These are phyloP conservation scores for Corbicula japonica DNA, from an alignment of 2,888 invertebrate species.

Conservation along the genomic window DNA sequence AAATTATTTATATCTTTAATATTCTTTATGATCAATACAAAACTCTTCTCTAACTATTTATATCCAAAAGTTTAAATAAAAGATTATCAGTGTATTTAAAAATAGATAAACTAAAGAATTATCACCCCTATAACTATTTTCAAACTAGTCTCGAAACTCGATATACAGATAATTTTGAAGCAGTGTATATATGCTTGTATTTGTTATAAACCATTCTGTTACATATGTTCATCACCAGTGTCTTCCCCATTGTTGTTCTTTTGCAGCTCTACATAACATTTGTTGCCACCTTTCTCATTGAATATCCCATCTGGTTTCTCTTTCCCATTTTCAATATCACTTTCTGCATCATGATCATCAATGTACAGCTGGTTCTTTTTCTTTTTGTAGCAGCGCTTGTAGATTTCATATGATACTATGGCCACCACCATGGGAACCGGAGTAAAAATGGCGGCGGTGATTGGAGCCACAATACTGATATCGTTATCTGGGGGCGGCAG, in stretches of 20 bases:
- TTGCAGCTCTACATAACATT: constrained; percentile 35
- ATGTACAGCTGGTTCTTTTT: constrained; percentile 48
- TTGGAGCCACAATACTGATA: constrained; percentile 90
- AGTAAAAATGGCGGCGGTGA: constrained; percentile 81
- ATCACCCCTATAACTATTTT: too few species aligned
- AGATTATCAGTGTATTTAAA: too few species aligned
- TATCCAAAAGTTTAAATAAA: too few species aligned
- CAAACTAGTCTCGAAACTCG: too few species aligned
- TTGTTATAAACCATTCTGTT: too few species aligned
- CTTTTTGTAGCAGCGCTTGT: constrained; percentile 68
- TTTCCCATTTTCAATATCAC: not conserved
- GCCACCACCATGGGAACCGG: constrained; percentile 81
- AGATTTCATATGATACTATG: constrained; percentile 68
- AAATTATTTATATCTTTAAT: too few species aligned
- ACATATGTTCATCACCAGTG: too few species aligned
- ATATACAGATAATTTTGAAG: too few species aligned
- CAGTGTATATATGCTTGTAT: too few species aligned
- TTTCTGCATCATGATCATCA: constrained; percentile 49
- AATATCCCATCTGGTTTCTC: not conserved
- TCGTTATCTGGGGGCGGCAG: constrained; percentile 81
- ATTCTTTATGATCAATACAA: too few species aligned
- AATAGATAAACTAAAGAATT: too few species aligned
- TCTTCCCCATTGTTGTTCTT: constrained; percentile 33
- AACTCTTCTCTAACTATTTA: too few species aligned
- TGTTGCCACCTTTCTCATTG: not conserved